These are phyloP conservation scores for Amazona ochrocephala DNA, from an alignment of 2,797 vertebrate genomes.

Conservation along the genomic window DNA sequence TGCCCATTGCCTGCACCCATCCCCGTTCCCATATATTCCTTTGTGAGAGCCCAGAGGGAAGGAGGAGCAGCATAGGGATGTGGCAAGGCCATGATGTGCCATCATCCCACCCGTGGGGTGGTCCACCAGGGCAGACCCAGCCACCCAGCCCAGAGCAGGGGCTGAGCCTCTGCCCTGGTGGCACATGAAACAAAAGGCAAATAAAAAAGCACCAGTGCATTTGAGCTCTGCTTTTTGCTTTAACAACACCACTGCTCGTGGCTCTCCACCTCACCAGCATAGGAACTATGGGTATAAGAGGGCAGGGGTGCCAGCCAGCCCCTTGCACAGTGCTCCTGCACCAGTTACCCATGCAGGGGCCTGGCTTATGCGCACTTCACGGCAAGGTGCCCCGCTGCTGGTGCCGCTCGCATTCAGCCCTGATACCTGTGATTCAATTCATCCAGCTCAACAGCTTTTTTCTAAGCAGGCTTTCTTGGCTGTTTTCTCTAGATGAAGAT, in stretches of 20 bases:
- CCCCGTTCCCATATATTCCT: fast-evolving
- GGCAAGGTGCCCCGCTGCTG: background rate
- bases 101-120: background rate
- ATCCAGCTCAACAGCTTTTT: background rate
- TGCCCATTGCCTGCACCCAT: background rate
- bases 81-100: background rate
- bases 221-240: background rate
- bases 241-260: background rate
- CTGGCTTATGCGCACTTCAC: background rate
- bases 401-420: background rate
- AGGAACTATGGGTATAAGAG: fast-evolving
- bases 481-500: constrained; percentile 22
- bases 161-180: background rate
- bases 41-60: background rate
- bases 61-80: background rate
- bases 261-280: fast-evolving
- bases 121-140: fast-evolving
- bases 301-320: background rate
- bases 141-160: background rate
- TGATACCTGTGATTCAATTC: constrained; percentile 5
- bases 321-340: background rate
- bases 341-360: fast-evolving
- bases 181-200: background rate
- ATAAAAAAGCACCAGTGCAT: background rate
- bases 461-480: background rate